Evolutionary conservation across 35 echinoderm and acorn worm genomes (phyloP).

Genomic region (Diadema setosum): DNA sequence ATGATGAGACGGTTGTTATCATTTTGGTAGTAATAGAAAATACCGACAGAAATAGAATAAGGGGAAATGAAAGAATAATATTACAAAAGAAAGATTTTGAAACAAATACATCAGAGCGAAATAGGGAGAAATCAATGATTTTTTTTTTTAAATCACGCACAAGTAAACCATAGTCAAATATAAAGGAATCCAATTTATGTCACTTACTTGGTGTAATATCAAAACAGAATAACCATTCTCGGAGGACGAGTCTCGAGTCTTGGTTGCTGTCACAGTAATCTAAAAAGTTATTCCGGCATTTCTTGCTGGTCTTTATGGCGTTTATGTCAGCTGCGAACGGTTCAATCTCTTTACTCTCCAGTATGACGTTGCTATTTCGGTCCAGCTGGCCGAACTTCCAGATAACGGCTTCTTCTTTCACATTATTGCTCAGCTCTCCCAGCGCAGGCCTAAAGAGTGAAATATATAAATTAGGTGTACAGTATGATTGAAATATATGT

Average conservation of each 20-base stretch:
- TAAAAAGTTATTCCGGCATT: conserved; percentile 41
- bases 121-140: too few species aligned
- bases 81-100: too few species aligned
- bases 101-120: too few species aligned
- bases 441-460: background rate
- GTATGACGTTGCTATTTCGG: conserved; percentile 13
- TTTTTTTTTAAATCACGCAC: too few species aligned
- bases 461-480: too few species aligned
- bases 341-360: conserved; percentile 22
- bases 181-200: too few species aligned
- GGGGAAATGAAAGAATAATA: too few species aligned
- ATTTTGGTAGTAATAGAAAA: too few species aligned
- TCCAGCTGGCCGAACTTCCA: conserved; percentile 61
- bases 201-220: conserved; percentile 37
- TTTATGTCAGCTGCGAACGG: conserved; percentile 4
- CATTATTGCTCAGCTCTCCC: background rate
- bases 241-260: conserved; percentile 10
- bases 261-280: conserved; percentile 37
- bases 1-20: too few species aligned
- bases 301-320: conserved; percentile 18
- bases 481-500: too few species aligned
- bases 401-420: background rate
- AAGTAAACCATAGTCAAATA: too few species aligned
- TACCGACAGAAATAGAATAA: too few species aligned
- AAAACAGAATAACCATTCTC: conserved; percentile 47